Evolutionary conservation across 2,113 vertebrate genomes (phyloP).

Genomic region (Entomyzon cyanotis): DNA sequence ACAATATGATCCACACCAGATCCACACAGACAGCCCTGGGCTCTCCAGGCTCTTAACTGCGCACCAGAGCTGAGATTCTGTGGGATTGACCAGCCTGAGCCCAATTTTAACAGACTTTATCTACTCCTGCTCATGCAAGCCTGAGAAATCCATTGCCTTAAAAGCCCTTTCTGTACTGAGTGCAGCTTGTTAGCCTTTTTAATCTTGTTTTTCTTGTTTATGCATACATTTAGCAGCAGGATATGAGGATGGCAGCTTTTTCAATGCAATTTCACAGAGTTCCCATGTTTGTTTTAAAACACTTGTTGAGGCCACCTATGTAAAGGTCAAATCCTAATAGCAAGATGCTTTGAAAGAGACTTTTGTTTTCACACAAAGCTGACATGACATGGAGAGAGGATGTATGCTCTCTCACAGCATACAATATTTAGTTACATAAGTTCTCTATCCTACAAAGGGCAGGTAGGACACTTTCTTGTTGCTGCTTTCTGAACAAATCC

Average conservation of each 20-base stretch:
- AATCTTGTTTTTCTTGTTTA: background rate
- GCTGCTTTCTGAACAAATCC: background rate
- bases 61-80: background rate
- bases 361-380: background rate
- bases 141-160: background rate
- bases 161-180: background rate
- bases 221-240: background rate
- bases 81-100: background rate
- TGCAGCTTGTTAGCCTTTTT: background rate
- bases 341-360: background rate
- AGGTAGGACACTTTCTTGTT: background rate
- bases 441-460: background rate
- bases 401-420: background rate
- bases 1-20: background rate
- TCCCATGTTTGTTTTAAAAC: background rate
- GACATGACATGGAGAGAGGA: background rate
- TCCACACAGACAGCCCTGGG: fast-evolving
- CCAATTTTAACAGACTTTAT: background rate
- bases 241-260: background rate
- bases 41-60: background rate
- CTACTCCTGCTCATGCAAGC: background rate
- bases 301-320: background rate
- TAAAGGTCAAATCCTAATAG: background rate
- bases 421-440: background rate
- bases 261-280: background rate